Percentiles rank a stretch among this genome's conserved stretches.
These are phyloP conservation scores for Clitarchus hookeri DNA, from an alignment of 2,888 invertebrate species.

Conservation along the genomic window DNA sequence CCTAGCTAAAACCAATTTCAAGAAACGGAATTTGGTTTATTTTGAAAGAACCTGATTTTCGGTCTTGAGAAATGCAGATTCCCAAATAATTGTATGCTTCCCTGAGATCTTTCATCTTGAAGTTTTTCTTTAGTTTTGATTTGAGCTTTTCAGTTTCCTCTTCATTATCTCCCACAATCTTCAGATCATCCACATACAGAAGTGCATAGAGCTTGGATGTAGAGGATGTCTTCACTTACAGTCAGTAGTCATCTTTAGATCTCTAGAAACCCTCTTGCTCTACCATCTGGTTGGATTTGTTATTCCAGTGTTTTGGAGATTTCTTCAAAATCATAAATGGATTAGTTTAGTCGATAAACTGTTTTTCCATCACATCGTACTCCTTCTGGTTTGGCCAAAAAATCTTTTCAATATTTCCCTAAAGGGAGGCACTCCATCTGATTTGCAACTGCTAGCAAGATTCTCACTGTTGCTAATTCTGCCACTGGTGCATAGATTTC, in stretches of 20 bases:
- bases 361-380: neutral
- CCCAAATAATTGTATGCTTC: neutral
- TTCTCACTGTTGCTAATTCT: neutral
- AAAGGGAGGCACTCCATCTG: neutral
- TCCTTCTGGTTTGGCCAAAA: neutral
- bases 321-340: neutral
- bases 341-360: neutral
- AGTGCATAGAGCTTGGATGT: neutral
- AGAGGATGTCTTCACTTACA: neutral
- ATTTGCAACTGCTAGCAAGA: neutral
- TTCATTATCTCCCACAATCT: neutral
- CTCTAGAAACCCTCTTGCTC: neutral
- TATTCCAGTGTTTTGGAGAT: neutral
- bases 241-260: neutral
- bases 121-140: neutral
- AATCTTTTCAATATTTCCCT: neutral
- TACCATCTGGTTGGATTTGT: neutral
- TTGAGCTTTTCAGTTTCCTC: neutral
- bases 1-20: too few species aligned
- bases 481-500: neutral
- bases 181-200: neutral
- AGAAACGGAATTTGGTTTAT: too few species aligned
- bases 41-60: too few species aligned
- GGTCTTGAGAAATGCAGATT: too few species aligned
- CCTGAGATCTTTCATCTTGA: neutral